These are phyloP conservation scores for Melanotaenia trifasciata DNA, from an alignment of 2,797 vertebrate species.

Conservation along the genomic window DNA sequence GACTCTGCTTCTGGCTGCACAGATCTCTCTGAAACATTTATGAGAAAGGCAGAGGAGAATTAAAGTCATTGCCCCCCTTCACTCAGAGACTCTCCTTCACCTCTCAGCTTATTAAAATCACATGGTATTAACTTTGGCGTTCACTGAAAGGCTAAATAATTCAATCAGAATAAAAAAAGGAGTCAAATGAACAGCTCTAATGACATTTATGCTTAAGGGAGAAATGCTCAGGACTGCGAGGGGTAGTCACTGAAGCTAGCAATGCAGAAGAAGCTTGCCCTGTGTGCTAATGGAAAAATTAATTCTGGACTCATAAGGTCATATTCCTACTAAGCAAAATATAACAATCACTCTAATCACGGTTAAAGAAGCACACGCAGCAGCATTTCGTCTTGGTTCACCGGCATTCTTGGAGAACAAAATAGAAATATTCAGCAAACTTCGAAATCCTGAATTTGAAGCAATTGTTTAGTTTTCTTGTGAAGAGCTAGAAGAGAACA, in stretches of 20 bases:
- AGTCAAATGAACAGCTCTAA: constrained; percentile 84
- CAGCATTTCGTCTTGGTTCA: constrained; percentile 34
- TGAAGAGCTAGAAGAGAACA: neutral
- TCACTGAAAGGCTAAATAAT: constrained; percentile 82
- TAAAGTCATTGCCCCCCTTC: constrained; percentile 68
- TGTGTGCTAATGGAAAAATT: constrained; percentile 69
- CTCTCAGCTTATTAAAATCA: constrained; percentile 86
- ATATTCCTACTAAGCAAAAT: constrained; percentile 57
- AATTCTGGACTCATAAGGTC: constrained; percentile 64
- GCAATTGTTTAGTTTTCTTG: constrained; percentile 2
- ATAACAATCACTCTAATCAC: constrained; percentile 45
- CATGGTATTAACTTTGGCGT: constrained; percentile 82
- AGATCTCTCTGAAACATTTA: constrained; percentile 74
- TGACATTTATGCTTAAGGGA: constrained; percentile 80
- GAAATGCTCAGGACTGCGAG: constrained; percentile 63
- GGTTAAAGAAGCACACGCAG: constrained; percentile 26
- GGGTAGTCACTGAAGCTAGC: constrained; percentile 57
- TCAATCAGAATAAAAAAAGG: constrained; percentile 80
- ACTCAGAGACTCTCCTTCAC: constrained; percentile 71
- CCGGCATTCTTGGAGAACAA: constrained; percentile 14
- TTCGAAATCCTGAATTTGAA: constrained; percentile 18
- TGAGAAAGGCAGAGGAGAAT: constrained; percentile 67
- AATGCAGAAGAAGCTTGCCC: constrained; percentile 54
- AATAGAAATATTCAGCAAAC: constrained; percentile 23
- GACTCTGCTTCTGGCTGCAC: constrained; percentile 64